Evolutionary conservation across 2,888 invertebrate genomes (phyloP), one percentile per base, ranked within the genome.

Genomic region (Pseudococcus longispinus): DNA sequence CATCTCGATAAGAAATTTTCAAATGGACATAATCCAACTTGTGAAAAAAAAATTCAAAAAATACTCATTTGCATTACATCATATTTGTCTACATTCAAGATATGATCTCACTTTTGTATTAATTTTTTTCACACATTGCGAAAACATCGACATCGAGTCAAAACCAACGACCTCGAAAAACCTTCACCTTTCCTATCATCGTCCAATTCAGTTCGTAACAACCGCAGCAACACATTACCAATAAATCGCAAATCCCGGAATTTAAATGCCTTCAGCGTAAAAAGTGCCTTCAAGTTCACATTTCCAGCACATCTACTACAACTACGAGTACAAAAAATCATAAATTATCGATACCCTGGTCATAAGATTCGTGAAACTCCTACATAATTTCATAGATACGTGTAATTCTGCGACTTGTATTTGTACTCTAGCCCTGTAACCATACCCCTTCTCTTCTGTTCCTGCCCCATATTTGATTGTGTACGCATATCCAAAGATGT

Each of bases 231-330:
- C 26, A 65, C 26, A 65, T 65, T 65, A 26, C 65, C 65, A 26
- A 65, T 26, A 65, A 65, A 65, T 65, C 65, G 65, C 65, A 26
- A 65, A 65, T 2, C 65, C 65, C 65, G 20, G 65, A 65, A 65
- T 65, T 65, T 65, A 65, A 65, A 65, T 65, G 26, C 65, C 65
- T 26, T 65, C 65, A 82, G 82, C 44, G 42, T 82, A 42, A 82
- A 29, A 77, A 37, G 11, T 6, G 20, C 82, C 44, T 82, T 37
- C 23, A 20, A 20, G 42, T 82, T 37, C 15, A 46, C 44, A 46
- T 46, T 11, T 46, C 0, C 32, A 29, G 82, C 32, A 82, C 3
- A 77, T 29, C 29, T 23, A 77, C 2, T n/a, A n/a, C n/a, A n/a
- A n/a, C n/a, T n/a, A n/a, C n/a, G n/a, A n/a, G n/a, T 29, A 6